Conservation (phyloP, 2,797 vertebrate genomes). For the Enteromius paludinosus region DNA sequence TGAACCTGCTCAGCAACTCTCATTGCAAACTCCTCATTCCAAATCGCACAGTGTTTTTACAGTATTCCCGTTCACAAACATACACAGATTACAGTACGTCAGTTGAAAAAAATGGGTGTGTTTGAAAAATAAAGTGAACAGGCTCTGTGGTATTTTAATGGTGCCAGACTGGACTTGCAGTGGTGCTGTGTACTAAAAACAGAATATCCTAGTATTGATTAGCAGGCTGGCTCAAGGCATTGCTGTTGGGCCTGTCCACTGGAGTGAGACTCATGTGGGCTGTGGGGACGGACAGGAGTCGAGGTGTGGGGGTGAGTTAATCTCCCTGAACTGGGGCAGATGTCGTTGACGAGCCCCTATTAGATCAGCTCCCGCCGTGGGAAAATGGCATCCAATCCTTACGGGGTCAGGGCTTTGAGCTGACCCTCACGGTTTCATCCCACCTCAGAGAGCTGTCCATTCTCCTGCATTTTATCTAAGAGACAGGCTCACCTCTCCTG, state of each 20-base stretch:
- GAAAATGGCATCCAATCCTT: slow-evolving; percentile 85
- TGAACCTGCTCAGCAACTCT: slow-evolving; percentile 70
- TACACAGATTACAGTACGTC: slow-evolving; percentile 22
- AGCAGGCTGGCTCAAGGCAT: slow-evolving; percentile 53
- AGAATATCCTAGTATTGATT: slow-evolving; percentile 45
- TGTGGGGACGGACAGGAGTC: slow-evolving; percentile 60
- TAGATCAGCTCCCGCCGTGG: slow-evolving; percentile 83
- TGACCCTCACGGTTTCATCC: slow-evolving; percentile 80
- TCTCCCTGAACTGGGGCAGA: slow-evolving; percentile 85
- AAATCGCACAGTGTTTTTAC: slow-evolving; percentile 36
- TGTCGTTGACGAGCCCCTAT: slow-evolving; percentile 85
- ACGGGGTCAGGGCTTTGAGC: slow-evolving; percentile 81
- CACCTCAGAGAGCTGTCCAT: slow-evolving; percentile 68
- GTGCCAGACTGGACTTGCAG: slow-evolving; percentile 32
- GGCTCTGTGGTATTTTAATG: slow-evolving; percentile 41
- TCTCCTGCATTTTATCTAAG: slow-evolving; percentile 60
- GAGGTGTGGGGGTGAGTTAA: slow-evolving; percentile 76
- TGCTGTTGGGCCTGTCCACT: slow-evolving; percentile 55
- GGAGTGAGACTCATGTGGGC: slow-evolving; percentile 52
- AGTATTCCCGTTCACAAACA: not conserved
- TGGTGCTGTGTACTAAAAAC: slow-evolving; percentile 10
- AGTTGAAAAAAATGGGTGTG: slow-evolving; percentile 31
- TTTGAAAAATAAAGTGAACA: slow-evolving; percentile 45
- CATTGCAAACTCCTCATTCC: slow-evolving; percentile 61
- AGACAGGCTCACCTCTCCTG: slow-evolving; percentile 49